Conservation (phyloP, 2,113 vertebrate genomes). For the Otolemur garnettii region DNA sequence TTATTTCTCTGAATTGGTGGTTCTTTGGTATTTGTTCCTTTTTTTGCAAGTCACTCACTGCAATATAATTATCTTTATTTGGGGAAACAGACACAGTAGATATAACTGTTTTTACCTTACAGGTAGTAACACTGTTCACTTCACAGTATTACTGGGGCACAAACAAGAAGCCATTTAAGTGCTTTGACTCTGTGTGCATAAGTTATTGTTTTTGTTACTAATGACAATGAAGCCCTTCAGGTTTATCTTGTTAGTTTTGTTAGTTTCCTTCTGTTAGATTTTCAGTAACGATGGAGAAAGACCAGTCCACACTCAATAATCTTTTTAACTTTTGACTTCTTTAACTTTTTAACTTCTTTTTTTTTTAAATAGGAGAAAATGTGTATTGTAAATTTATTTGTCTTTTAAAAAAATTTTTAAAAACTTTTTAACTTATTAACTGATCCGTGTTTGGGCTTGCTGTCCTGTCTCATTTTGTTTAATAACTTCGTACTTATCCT, state of each 20-base stretch:
- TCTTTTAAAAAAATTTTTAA: too few species aligned
- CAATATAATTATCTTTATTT: not conserved
- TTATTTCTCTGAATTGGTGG: not conserved
- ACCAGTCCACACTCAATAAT: not conserved
- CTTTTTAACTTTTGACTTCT: not conserved
- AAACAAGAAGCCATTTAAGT: not conserved
- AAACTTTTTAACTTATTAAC: not conserved
- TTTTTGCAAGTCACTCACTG: not conserved
- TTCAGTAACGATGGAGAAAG: conserved; percentile 42
- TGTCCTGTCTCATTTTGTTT: not conserved
- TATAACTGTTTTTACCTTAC: not conserved
- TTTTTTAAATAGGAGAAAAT: too few species aligned
- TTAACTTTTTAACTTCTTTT: not conserved
- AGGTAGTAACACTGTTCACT: not conserved
- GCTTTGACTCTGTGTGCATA: not conserved
- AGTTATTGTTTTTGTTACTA: not conserved
- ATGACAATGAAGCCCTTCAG: not conserved
- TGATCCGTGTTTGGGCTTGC: not conserved
- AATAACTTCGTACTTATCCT: not conserved
- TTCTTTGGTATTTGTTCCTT: not conserved
- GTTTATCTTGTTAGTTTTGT: not conserved
- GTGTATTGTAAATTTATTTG: too few species aligned
- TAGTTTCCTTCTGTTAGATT: not conserved
- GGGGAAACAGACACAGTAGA: not conserved
- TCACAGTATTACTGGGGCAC: not conserved